phyloP scores from a whole-genome alignment of 1,140 invertebrate species.

The Hermatobates lingyangjiaoensis region DNA sequence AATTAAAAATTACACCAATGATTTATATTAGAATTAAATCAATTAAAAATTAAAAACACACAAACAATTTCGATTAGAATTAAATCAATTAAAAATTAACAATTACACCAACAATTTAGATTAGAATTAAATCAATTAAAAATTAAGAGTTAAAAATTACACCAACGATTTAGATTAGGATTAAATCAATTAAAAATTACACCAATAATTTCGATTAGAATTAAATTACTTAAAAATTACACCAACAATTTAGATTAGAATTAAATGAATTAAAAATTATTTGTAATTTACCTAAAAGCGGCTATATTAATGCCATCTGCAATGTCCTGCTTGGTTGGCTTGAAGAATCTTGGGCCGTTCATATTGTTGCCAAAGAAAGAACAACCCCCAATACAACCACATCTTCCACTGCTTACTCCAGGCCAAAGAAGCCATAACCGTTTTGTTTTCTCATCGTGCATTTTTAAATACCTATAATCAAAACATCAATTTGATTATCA shows the following conservation, averaged over 20 bases:
- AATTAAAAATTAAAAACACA: no score
- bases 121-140: no score
- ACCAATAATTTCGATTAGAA: no score
- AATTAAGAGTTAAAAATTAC: no score
- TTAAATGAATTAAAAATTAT: not conserved
- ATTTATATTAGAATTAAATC: no score
- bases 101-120: no score
- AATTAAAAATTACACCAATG: no score
- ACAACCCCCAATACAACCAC: conserved; percentile 89
- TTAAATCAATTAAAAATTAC: no score
- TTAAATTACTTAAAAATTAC: not conserved
- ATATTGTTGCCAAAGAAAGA: conserved; percentile 79
- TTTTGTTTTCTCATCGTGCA: conserved; percentile 74
- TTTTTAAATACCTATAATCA: conserved; percentile 66
- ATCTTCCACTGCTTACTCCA: conserved; percentile 47
- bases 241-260: not conserved
- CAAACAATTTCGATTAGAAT: no score
- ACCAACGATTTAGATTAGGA: no score
- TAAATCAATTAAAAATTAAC: no score
- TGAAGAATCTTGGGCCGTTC: conserved; percentile 74
- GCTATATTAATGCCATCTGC: conserved; percentile 66
- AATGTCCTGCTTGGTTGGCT: conserved; percentile 57
- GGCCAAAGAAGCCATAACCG: conserved; percentile 90
- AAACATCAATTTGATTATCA: no score
- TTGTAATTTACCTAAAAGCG: conserved; percentile 32